Percentiles rank a stretch among this genome's conserved stretches.
Evolutionary conservation across 1,140 invertebrate genomes (phyloP).

Genomic region (Megalopta genalis): DNA sequence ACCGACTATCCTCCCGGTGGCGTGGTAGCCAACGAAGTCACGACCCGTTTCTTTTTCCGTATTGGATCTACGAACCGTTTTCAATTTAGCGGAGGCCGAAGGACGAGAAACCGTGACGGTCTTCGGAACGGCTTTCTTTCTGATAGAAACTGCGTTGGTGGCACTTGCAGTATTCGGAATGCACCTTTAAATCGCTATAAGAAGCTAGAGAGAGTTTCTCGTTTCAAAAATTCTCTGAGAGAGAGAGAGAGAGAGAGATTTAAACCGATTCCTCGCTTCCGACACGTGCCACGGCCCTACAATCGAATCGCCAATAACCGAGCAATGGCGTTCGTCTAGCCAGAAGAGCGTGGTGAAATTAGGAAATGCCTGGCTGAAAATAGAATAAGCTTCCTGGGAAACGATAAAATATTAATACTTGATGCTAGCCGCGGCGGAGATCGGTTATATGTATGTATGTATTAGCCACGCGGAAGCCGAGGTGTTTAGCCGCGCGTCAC

Average conservation of each 20-base stretch:
- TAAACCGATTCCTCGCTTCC: no score
- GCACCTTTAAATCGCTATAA: no score
- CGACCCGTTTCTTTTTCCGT: constrained; percentile 15
- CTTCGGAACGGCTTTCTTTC: background rate
- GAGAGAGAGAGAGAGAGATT: no score
- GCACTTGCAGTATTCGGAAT: no score
- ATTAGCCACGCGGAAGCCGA: background rate
- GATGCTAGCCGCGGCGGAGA: background rate
- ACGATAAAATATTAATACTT: constrained; percentile 31
- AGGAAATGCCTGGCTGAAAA: constrained; percentile 8
- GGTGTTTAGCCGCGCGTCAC: background rate
- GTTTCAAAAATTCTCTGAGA: no score
- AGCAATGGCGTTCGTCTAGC: no score
- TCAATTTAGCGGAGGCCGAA: background rate
- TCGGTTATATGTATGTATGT: background rate
- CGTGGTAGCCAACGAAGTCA: background rate
- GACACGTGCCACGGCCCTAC: no score
- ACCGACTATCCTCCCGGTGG: constrained; percentile 19
- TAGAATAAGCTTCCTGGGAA: constrained; percentile 17
- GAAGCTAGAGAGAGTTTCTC: no score
- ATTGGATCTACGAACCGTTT: constrained; percentile 3
- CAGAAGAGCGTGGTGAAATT: constrained; percentile 1
- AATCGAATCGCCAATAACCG: no score
- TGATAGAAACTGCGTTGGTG: no score
- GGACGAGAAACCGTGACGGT: background rate